Base-by-base conservation (phyloP, 1,140 invertebrate genomes). In the Zaprionus camerounensis region DNA sequence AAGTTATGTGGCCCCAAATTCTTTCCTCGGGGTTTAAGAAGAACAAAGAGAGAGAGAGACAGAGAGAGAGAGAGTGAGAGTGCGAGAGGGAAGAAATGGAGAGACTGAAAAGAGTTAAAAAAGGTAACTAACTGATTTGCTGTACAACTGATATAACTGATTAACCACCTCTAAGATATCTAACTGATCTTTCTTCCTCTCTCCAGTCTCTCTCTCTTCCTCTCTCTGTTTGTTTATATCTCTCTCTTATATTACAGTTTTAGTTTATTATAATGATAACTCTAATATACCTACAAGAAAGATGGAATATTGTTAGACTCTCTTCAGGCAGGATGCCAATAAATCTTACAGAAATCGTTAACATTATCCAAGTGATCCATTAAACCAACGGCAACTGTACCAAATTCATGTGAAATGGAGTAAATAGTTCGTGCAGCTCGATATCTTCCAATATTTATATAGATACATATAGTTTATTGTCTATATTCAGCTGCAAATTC, bases 391-490 rank as follows among this genome's bases (percentile, higher is more conserved):
- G 12, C 13, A 38, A 44, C 57, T 59, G 57, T 59, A 59, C 20
- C 57, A 44, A 51, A 20, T 7, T 7, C 7, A 11, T 38, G 20
- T 11, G 11, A 57, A 58, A 22, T 13, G n/a, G 31, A 46, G 41
- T 46, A 51, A 24, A 12, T 13, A 24, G 20, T 51, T 24, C 46
- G 46, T 51, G 20, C 20, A 24, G 4, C n/a, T 3, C 46, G 20
- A 20, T 65, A 38, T 65, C 31, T 65, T 55, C 31, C 49, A 31
- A 65, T 65, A 55, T 13, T 41, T 41, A 41, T 41, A 34, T 34
- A 31, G 2, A 17, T 17, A 17, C 15, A 3, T 3, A 9, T 9
- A 11, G n/a, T 53, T 44, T 31, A 28, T 57, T n/a, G 36, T 28
- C 34, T 31, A 65, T 55, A 53, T 64, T 53, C 12, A 61, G 17